phyloP scores from a whole-genome alignment of 2,113 vertebrate genomes.

The Hydrolagus affinis region DNA sequence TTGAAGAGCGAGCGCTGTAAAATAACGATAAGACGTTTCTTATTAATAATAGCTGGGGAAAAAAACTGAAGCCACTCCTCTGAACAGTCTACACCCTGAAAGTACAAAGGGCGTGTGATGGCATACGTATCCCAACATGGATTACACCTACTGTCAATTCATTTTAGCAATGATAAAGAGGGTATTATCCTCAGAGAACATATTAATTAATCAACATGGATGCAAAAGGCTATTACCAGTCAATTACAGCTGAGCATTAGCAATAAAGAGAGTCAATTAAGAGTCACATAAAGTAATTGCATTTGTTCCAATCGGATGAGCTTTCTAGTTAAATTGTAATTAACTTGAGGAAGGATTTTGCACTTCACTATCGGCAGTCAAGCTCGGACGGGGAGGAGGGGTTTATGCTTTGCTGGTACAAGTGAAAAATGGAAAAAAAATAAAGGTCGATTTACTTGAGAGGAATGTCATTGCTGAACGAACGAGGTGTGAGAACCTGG shows the following conservation, averaged over 20 bases:
- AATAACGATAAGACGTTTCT: background rate
- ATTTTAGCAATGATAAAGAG: conserved; percentile 31
- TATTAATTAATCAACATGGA: conserved; percentile 34
- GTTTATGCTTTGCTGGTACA: background rate
- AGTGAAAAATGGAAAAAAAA: conserved; percentile 6
- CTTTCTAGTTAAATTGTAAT: conserved; percentile 41
- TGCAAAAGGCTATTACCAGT: conserved; percentile 34
- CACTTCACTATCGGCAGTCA: conserved; percentile 21
- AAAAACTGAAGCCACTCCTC: background rate
- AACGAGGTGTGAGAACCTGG: background rate
- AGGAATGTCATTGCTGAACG: background rate
- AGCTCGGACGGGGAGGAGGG: background rate
- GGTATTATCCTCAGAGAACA: conserved; percentile 19
- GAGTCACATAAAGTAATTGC: conserved; percentile 36
- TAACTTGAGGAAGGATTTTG: conserved; percentile 29
- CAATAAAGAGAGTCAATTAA: conserved; percentile 36
- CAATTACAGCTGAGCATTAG: conserved; percentile 34
- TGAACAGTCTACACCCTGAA: background rate
- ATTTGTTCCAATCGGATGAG: conserved; percentile 37
- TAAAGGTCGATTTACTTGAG: conserved; percentile 17
- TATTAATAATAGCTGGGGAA: background rate
- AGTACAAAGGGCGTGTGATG: background rate
- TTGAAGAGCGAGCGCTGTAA: too few species aligned
- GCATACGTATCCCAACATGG: conserved; percentile 5
- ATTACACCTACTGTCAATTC: conserved; percentile 27